Percentiles rank a stretch among this genome's conserved stretches.
phyloP scores from a whole-genome alignment of 2,113 vertebrate species.

The Pionites leucogaster region DNA sequence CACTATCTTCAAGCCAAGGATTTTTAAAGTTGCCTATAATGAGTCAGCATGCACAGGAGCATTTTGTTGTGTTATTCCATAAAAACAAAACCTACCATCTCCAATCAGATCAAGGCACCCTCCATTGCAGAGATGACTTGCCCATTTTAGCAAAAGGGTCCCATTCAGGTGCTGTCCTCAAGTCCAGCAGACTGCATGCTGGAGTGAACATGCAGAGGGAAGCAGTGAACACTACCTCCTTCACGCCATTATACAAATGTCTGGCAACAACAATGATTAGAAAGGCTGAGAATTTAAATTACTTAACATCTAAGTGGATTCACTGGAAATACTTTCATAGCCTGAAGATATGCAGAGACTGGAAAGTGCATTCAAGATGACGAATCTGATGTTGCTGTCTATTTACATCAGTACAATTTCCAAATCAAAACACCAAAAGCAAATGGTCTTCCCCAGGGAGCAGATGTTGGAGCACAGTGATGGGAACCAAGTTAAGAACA shows the following conservation, averaged over 20 bases:
- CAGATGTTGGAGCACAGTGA: background rate
- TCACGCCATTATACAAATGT: background rate
- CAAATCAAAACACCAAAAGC: conserved; percentile 29
- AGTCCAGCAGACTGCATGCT: background rate
- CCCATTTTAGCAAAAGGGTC: background rate
- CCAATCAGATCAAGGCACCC: background rate
- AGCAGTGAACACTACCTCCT: background rate
- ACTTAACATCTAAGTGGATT: background rate
- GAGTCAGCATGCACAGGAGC: background rate
- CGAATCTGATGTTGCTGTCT: conserved; percentile 19
- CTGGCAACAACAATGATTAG: background rate
- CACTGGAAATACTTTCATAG: conserved; percentile 24
- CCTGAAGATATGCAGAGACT: conserved; percentile 36
- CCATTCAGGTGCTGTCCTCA: background rate
- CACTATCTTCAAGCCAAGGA: background rate
- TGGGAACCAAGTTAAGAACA: background rate
- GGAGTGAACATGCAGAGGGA: background rate
- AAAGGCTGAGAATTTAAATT: conserved; percentile 14
- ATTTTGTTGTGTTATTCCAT: background rate
- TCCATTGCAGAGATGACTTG: background rate
- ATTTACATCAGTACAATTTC: conserved; percentile 10
- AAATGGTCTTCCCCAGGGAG: conserved; percentile 25
- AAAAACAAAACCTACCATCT: background rate
- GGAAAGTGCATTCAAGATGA: conserved; percentile 6
- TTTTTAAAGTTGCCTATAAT: background rate